Base-by-base conservation (phyloP, 2,113 vertebrate species). In the Prinia subflava region DNA sequence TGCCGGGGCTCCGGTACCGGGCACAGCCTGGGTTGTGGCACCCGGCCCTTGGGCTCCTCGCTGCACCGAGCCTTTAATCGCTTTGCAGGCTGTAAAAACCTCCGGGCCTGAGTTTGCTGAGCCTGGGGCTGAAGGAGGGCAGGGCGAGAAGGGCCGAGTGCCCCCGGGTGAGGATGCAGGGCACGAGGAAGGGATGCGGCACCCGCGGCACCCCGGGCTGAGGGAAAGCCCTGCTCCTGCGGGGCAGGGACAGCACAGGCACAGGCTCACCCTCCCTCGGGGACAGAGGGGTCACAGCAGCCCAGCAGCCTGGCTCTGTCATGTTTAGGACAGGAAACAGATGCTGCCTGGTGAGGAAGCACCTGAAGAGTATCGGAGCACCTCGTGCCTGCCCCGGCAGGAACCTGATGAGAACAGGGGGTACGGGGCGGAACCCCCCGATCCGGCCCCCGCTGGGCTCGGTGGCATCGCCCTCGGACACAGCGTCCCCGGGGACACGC, bases 321-420 rank as follows among this genome's bases (percentile, higher is more conserved):
- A 4, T 42, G 74, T 69, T 60, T 33, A 77, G 96, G 68, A 18
- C 81, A 96, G 97, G 97, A 98, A 97, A 96, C 97, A 97, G 96
- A 95, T 96, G 97, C 90, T 65, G 94, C 82, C 92, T 74, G 42
- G 39, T 0, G 27, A 94, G 94, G 98, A 97, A 97, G 67, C 93
- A 77, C 47, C 92, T 79, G 78, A 83, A n/a, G 65, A 50, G 69
- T 35, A 33, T 37, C 77, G 37, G 65, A 21, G 42, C 59, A 69
- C 83, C 84, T 78, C 42, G 91, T 74, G 50, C 50, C 77, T 21
- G 44, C 41, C 70, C 84, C 52, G 13, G 76, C 70, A 46, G 71
- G 52, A 94, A 91, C 57, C 67, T 16, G 56, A 15, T 41, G 73
- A 73, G 83, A 65, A 9, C 39, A 11, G 56, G 33, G 55, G 80